Percentiles rank a stretch among this genome's conserved stretches.
These are phyloP conservation scores for Gambusia yucatana DNA, from an alignment of 2,797 vertebrate genomes.

Conservation along the genomic window DNA sequence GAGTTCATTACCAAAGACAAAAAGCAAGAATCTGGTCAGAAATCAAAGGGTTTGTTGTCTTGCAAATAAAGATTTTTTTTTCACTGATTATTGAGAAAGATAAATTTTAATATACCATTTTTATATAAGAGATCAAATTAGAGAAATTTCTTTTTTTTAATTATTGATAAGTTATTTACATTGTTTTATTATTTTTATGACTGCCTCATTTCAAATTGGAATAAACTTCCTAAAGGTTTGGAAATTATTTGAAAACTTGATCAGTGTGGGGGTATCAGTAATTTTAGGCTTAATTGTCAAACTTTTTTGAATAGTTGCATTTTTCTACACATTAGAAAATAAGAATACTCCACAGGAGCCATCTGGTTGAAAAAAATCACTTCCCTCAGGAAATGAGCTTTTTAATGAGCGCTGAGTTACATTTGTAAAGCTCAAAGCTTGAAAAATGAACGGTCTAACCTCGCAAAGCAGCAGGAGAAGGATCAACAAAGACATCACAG, in stretches of 20 bases:
- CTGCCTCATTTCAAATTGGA: not conserved
- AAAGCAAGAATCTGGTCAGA: not conserved
- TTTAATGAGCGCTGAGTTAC: not conserved
- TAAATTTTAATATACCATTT: not conserved
- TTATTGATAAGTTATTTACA: not conserved
- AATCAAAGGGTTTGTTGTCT: not conserved
- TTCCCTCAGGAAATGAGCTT: not conserved
- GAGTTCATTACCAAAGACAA: not conserved
- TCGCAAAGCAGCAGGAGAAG: not conserved
- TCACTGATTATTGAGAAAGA: not conserved
- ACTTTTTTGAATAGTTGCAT: not conserved
- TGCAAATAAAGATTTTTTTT: not conserved
- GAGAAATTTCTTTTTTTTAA: not conserved
- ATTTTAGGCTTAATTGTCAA: not conserved
- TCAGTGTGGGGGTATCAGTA: not conserved
- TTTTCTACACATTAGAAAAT: not conserved
- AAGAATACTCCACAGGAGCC: not conserved
- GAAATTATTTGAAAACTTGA: not conserved
- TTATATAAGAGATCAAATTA: not conserved
- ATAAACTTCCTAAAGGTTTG: not conserved
- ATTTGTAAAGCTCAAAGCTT: not conserved
- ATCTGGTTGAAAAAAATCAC: no score
- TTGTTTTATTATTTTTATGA: not conserved
- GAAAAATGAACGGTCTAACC: not conserved
- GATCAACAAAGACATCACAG: not conserved